A percentile compares a stretch with the other conserved stretches of the same genome.
Conservation (phyloP, 2,113 vertebrate species). For the Hassar affinis region DNA sequence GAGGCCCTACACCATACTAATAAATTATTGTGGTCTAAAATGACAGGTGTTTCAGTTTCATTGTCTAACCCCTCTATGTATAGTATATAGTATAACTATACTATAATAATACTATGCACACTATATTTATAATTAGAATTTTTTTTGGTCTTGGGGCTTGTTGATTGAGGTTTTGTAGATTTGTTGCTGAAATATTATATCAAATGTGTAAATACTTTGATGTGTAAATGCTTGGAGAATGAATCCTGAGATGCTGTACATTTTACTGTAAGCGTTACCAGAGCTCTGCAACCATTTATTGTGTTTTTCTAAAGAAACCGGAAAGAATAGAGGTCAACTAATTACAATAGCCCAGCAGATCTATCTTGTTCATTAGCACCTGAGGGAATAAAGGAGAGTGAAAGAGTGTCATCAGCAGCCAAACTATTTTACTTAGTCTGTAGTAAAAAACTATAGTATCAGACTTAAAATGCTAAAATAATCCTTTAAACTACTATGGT, state of each 20-base stretch:
- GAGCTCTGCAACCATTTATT: background rate
- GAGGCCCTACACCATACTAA: too few relatives aligned
- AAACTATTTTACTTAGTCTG: background rate
- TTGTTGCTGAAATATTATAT: background rate
- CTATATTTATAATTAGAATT: background rate
- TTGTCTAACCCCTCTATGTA: too few relatives aligned
- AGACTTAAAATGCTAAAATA: background rate
- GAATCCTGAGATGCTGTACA: background rate
- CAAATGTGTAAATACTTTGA: too few relatives aligned
- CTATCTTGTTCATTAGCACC: too few relatives aligned
- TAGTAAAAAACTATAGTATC: background rate
- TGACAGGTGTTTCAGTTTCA: too few relatives aligned
- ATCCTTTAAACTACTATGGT: background rate
- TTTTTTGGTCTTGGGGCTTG: too few relatives aligned
- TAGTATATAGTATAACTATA: too few relatives aligned
- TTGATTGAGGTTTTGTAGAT: background rate
- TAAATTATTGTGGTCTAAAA: too few relatives aligned
- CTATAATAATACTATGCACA: too few relatives aligned
- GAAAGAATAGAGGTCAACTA: background rate
- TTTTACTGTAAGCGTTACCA: background rate
- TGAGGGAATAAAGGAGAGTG: background rate
- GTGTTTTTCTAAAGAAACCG: background rate
- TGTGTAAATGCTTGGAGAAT: background rate
- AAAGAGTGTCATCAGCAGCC: background rate
- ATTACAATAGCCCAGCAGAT: background rate